phyloP scores from a whole-genome alignment of 2,888 invertebrate genomes.

The Diarsia rubi region DNA sequence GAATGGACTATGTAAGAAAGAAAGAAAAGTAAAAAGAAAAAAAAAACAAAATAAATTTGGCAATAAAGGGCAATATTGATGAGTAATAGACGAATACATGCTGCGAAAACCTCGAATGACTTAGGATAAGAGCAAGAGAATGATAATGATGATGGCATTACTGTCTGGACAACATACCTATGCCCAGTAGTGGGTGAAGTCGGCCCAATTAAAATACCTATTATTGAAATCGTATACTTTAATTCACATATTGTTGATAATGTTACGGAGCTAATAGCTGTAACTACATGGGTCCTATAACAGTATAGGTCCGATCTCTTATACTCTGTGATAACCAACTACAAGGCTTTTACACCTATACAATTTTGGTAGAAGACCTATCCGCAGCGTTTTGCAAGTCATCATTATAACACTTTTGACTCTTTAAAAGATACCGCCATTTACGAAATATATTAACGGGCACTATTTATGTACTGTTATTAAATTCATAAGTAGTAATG shows the following conservation, averaged over 20 bases:
- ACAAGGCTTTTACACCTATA: neutral
- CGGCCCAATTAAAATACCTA: neutral
- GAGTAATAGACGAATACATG: no score
- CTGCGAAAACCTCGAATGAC: no score
- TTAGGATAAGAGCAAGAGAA: no score
- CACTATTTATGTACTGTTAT: constrained; percentile 9
- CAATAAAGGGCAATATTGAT: no score
- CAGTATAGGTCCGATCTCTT: neutral
- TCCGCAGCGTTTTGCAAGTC: neutral
- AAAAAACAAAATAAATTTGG: no score
- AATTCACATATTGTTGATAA: neutral
- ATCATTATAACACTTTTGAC: neutral
- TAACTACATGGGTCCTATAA: neutral
- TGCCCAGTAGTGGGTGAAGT: neutral
- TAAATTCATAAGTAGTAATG: constrained; percentile 6
- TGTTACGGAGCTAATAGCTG: neutral
- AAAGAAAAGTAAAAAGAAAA: no score
- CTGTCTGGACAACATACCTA: neutral
- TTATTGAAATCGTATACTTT: neutral
- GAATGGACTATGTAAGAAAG: no score
- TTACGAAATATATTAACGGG: constrained; percentile 1
- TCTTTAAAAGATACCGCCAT: constrained; percentile 7
- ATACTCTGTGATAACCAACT: neutral
- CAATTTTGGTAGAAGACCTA: neutral
- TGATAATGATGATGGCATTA: neutral